A percentile compares a stretch with the other conserved stretches of the same genome.
Evolutionary conservation across 2,113 vertebrate genomes (phyloP).

Genomic region (Corythornis madagascariensis): DNA sequence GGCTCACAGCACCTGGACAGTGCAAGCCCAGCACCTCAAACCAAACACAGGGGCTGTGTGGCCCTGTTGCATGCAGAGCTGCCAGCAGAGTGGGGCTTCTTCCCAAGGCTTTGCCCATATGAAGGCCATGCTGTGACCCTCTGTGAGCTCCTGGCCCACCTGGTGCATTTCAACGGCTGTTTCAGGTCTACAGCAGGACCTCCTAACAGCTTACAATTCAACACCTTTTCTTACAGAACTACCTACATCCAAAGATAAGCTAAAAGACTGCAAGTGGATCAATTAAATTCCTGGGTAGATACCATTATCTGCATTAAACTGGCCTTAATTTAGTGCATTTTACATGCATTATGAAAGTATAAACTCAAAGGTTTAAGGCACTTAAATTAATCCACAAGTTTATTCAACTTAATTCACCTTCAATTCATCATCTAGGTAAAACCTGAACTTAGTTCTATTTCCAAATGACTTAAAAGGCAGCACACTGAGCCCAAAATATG

Average conservation of each 20-base stretch:
- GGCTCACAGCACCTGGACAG: neutral
- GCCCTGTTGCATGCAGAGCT: neutral
- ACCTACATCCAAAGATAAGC: neutral
- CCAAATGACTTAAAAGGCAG: neutral
- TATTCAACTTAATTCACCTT: neutral
- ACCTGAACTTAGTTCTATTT: neutral
- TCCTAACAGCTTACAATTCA: neutral
- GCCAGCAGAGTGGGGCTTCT: accelerated
- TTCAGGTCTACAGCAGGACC: neutral
- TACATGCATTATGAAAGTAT: neutral
- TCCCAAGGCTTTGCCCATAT: neutral
- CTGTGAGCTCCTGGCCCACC: neutral
- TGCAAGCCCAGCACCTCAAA: neutral
- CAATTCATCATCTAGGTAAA: neutral
- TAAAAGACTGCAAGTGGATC: neutral
- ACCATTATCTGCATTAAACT: neutral
- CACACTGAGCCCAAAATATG: neutral
- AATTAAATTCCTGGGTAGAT: neutral
- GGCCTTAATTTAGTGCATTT: neutral
- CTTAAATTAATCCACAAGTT: neutral
- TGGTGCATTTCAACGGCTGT: neutral
- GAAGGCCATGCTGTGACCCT: neutral
- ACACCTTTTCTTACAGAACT: neutral
- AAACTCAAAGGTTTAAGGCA: neutral
- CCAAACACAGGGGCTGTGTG: neutral